Evolutionary conservation across 2,888 invertebrate genomes (phyloP), one percentile per base, ranked within the genome.

Genomic region (Zeuzera pyrina): DNA sequence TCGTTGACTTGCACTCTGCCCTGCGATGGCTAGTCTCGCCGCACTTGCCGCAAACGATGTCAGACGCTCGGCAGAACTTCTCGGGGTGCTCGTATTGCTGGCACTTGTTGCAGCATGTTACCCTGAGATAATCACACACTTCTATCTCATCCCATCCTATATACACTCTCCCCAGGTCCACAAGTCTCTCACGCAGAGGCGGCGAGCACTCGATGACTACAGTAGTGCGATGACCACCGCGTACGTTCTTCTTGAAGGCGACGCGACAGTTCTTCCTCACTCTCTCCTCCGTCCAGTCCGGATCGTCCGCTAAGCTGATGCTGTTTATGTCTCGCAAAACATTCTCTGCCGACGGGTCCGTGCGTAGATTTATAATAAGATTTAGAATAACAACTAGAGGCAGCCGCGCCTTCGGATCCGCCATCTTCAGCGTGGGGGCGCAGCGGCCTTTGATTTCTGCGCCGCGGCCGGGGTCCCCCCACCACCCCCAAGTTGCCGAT

Each of bases 51-150:
- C 57, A 57, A 0, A 29, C 35, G 1, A 7, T 12, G 0, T 21
- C 22, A 1, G 15, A 19, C 0, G 46, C 34, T 2, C 42, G 7
- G 23, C 54, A 57, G 15, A 39, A 43, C 2, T 48, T 47, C 2
- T 49, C 55, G 0, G 53, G 54, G 41, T 61, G 53, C 0, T 58
- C 59, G 13, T 55, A 57, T 1, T 41, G 40, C 12, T 62, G 61
- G 27, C 62, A 61, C 3, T 41, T 51, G 0, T 3, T 23, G 32
- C 54, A 53, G 38, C 51, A 49, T 0, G 51, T 48, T 0, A 39
- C 41, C 2, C 14, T 3, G 0, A 46, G 6, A 1, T 27, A 40
- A 28, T 46, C 47, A 1, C 23, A 12, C 0, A 39, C 33, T 2
- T 35, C 31, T 0, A 38, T 33, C 0, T 29, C 43, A 1, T 47